phyloP scores from a whole-genome alignment of 2,113 vertebrate genomes.

The Orientallactaga bullata region DNA sequence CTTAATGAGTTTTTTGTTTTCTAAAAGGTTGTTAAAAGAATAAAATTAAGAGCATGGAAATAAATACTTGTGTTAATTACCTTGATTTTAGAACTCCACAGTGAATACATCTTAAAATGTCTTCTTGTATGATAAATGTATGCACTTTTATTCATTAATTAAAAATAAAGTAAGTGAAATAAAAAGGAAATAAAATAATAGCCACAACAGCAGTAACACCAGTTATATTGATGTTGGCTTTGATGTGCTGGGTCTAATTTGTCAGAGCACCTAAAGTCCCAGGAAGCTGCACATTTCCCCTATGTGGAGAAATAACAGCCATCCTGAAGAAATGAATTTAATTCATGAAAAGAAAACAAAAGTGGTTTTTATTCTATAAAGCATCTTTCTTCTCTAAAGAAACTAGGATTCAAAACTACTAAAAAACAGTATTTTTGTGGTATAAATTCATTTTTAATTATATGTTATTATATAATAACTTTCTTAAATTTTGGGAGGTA shows the following conservation, averaged over 20 bases:
- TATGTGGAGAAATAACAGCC: background rate
- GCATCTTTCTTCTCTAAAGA: background rate
- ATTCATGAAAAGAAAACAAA: background rate
- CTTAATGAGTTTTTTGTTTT: background rate
- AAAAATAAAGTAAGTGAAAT: background rate
- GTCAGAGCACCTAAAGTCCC: background rate
- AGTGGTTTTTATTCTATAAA: background rate
- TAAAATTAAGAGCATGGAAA: background rate
- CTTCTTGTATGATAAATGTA: background rate
- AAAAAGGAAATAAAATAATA: background rate
- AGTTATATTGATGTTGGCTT: background rate
- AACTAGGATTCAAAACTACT: background rate
- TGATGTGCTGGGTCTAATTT: background rate
- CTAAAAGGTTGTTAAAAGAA: background rate
- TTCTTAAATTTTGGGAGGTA: background rate
- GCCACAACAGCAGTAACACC: background rate
- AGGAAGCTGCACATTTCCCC: background rate
- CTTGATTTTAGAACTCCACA: background rate
- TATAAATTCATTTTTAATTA: conserved; percentile 8
- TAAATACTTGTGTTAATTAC: background rate
- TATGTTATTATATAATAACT: background rate
- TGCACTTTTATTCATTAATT: background rate
- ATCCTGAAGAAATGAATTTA: background rate
- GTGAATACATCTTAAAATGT: background rate
- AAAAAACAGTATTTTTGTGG: background rate